These are phyloP conservation scores for Drosophila subquinaria DNA, from an alignment of 2,888 invertebrate species.

Conservation along the genomic window DNA sequence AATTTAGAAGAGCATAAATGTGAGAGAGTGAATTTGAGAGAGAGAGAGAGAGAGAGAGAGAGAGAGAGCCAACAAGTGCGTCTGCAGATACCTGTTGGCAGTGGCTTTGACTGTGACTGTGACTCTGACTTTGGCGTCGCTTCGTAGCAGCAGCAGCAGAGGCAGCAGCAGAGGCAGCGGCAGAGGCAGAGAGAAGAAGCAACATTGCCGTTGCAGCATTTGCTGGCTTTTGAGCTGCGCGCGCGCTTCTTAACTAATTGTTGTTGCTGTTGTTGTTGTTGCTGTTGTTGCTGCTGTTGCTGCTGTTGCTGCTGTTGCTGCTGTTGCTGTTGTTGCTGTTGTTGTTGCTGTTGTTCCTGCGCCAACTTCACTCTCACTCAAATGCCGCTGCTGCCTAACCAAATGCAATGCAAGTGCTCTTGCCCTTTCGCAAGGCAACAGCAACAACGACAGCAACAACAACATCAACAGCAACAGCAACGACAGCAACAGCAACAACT, in stretches of 20 bases:
- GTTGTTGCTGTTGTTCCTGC: constrained; percentile 60
- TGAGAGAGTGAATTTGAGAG: constrained; percentile 7
- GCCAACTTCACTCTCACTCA: constrained; percentile 77
- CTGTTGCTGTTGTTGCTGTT: constrained; percentile 9
- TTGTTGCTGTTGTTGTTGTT: constrained; percentile 20
- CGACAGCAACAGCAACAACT: constrained; percentile 4
- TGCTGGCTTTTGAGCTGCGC: constrained; percentile 1
- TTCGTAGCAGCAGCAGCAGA: constrained; percentile 15
- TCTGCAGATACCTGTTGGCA: constrained; percentile 67
- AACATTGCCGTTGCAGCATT: constrained; percentile 11
- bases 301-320: constrained; percentile 27
- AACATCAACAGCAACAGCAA: neutral
- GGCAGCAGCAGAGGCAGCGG: constrained; percentile 2
- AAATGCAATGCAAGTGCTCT: constrained; percentile 78
- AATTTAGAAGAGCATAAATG: neutral
- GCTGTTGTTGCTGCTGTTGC: constrained; percentile 1
- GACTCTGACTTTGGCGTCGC: constrained; percentile 63
- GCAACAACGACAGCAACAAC: constrained; percentile 6
- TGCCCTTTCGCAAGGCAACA: constrained; percentile 51
- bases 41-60: constrained; percentile 11
- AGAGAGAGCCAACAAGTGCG: constrained; percentile 10
- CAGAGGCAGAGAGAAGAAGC: constrained; percentile 19
- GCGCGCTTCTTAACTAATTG: constrained; percentile 23
- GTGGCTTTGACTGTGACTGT: constrained; percentile 82
- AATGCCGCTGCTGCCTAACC: constrained; percentile 74